These are phyloP conservation scores for Maconellicoccus hirsutus DNA, from an alignment of 1,140 invertebrate genomes.

Conservation along the genomic window DNA sequence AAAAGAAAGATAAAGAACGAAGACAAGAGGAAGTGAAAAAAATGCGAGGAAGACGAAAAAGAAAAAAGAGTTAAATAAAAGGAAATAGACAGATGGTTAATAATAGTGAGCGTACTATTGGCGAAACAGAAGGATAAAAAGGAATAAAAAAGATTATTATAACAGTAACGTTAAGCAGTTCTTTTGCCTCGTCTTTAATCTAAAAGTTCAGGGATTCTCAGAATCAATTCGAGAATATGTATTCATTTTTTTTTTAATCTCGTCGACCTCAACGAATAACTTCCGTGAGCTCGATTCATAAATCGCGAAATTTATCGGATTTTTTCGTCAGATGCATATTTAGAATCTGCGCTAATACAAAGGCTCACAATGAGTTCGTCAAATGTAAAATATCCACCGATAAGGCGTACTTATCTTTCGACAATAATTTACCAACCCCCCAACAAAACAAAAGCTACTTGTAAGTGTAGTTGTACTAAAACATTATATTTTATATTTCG, in stretches of 20 bases:
- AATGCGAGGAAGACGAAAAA: constrained; percentile 2
- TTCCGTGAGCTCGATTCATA: too few relatives aligned
- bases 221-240: not conserved
- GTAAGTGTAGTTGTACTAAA: not conserved
- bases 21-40: not conserved
- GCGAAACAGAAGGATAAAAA: constrained; percentile 21
- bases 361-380: too few relatives aligned
- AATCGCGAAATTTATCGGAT: too few relatives aligned
- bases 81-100: constrained; percentile 22
- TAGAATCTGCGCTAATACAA: too few relatives aligned
- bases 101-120: constrained; percentile 17
- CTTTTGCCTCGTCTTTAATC: constrained; percentile 11
- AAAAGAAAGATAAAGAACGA: not conserved
- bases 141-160: constrained; percentile 22
- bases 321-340: too few relatives aligned
- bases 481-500: constrained; percentile 16
- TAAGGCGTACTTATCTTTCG: too few relatives aligned
- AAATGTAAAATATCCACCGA: too few relatives aligned
- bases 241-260: too few relatives aligned
- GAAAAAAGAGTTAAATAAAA: constrained; percentile 20
- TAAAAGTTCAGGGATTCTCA: constrained; percentile 15
- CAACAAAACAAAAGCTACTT: not conserved
- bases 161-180: constrained; percentile 18
- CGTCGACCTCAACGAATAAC: too few relatives aligned
- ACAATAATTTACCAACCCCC: not conserved